Conservation (phyloP, 2,888 invertebrate genomes). For the Drosophila parthenogenetica region DNA sequence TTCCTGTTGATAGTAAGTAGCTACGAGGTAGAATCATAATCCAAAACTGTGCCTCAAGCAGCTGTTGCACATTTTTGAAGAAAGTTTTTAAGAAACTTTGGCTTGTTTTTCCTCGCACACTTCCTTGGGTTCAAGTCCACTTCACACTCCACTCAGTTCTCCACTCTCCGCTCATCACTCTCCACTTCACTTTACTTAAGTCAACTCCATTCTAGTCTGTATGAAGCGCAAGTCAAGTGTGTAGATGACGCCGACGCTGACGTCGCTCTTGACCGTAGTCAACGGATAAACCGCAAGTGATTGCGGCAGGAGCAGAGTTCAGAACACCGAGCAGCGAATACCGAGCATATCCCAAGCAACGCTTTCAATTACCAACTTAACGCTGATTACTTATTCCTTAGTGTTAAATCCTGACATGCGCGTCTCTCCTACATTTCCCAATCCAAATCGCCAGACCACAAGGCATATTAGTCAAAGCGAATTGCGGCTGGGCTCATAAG, state of each 20-base stretch:
- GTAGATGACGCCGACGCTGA: slow-evolving; percentile 40
- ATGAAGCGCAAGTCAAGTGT: slow-evolving; percentile 60
- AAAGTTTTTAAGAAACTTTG: slow-evolving; percentile 61
- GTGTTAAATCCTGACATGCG: slow-evolving; percentile 56
- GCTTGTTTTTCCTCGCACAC: slow-evolving; percentile 52
- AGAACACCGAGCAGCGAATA: background rate
- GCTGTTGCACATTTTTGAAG: slow-evolving; percentile 33
- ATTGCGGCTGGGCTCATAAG: slow-evolving; percentile 56
- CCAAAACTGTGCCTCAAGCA: slow-evolving; percentile 26
- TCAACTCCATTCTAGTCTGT: slow-evolving; percentile 28
- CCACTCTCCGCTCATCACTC: slow-evolving; percentile 1
- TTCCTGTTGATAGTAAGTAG: slow-evolving; percentile 43
- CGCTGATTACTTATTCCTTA: slow-evolving; percentile 80
- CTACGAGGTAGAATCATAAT: slow-evolving; percentile 34
- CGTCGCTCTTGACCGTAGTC: slow-evolving; percentile 64
- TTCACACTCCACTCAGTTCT: slow-evolving; percentile 15
- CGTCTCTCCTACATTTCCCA: slow-evolving; percentile 2
- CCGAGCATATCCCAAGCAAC: slow-evolving; percentile 39
- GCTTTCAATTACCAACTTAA: slow-evolving; percentile 82
- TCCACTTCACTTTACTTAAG: slow-evolving; percentile 17
- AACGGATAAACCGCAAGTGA: slow-evolving; percentile 47
- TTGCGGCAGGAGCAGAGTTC: slow-evolving; percentile 9
- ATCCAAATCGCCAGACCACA: slow-evolving; percentile 43
- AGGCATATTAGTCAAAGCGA: slow-evolving; percentile 77
- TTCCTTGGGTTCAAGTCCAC: slow-evolving; percentile 23